Evolutionary conservation across 2,888 invertebrate genomes (phyloP), one percentile per base, ranked within the genome.

Genomic region (Strigamia maritima): DNA sequence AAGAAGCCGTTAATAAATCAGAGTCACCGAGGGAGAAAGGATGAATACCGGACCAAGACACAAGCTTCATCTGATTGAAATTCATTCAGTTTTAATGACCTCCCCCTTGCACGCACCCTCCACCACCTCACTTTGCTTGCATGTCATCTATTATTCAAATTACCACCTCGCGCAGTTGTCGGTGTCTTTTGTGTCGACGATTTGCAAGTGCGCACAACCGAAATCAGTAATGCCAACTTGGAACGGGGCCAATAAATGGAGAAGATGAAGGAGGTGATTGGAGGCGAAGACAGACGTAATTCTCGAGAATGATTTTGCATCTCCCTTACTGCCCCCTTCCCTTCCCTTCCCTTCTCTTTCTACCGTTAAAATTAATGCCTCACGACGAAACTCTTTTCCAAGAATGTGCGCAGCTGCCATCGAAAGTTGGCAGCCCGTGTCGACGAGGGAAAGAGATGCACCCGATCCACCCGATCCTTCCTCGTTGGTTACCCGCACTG

Each of bases 61-160:
- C 70, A 70, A 26, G 26, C 70, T 70, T 24, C 28, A 28, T 70
- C 76, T 75, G 76, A 75, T 75, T 75, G 76, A 75, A 75, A 75
- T 40, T 40, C 76, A 75, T 75, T 40, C 76, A 75, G 38, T 35
- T 75, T 75, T 75, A 35, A 75, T 75, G 76, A 75, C 76, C 76
- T 38, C 35, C 12, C 76, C 19, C 35, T n/a, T 19, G n/a, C 22
- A n/a, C 22, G 19, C 54, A 54, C 54, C 54, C n/a, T 19, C 54
- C 54, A 54, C 22, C 54, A 6, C 49, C 70, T 26, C 70, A 26
- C 70, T 28, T 70, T 70, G 28, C 70, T 26, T 7, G 70, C 70
- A 3, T 70, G 70, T 70, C 70, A 70, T 70, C 70, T 70, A 70
- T 70, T 70, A 70, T 70, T 70, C 70, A 70, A 70, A 70, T 70